A percentile compares a stretch with the other conserved stretches of the same genome.
These are phyloP conservation scores for Pelodiscus sinensis DNA, from an alignment of 2,113 vertebrate species.

Conservation along the genomic window DNA sequence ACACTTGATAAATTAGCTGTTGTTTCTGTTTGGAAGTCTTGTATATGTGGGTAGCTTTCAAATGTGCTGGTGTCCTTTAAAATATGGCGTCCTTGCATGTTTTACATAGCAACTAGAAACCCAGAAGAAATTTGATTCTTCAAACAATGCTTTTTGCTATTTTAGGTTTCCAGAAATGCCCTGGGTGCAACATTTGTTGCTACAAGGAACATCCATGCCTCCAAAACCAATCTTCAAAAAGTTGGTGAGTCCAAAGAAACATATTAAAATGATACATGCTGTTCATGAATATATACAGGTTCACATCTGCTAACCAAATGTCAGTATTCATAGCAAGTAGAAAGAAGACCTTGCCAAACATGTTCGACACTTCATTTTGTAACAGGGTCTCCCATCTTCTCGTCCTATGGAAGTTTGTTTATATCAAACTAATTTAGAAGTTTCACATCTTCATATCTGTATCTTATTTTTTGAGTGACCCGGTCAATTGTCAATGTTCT, in stretches of 20 bases:
- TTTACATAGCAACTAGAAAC: neutral
- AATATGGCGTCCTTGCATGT: rapidly evolving
- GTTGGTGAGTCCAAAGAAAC: constrained; percentile 81
- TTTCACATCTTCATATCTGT: rapidly evolving
- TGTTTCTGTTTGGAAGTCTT: neutral
- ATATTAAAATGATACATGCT: rapidly evolving
- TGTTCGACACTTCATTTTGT: rapidly evolving
- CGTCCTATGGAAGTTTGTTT: neutral
- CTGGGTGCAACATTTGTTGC: constrained; percentile 90
- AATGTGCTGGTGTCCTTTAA: rapidly evolving
- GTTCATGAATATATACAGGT: rapidly evolving
- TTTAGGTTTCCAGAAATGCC: constrained; percentile 88
- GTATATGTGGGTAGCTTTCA: rapidly evolving
- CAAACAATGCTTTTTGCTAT: neutral
- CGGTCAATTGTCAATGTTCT: rapidly evolving
- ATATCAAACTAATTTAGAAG: rapidly evolving
- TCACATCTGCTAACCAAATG: neutral
- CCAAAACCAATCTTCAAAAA: constrained; percentile 87
- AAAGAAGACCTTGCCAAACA: neutral
- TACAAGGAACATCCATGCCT: constrained; percentile 90
- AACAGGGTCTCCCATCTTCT: neutral
- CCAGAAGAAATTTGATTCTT: neutral
- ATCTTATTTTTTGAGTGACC: neutral
- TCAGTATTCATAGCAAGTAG: neutral
- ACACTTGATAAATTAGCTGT: neutral